Conservation (phyloP, 2,888 invertebrate genomes). For the Brachynemurus nebulosus region DNA sequence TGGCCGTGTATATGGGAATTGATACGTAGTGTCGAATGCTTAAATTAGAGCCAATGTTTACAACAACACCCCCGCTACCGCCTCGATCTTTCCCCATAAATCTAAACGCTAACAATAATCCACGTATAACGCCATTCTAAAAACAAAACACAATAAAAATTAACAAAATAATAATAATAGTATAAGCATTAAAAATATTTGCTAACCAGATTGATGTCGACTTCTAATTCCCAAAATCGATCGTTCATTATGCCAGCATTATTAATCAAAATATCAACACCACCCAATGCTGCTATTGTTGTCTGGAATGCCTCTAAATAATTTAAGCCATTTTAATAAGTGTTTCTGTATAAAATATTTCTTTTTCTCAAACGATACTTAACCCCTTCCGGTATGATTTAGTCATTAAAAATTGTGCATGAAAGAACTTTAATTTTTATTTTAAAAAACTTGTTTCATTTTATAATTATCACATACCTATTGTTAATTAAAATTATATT, state of each 20-base stretch:
- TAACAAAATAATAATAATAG: background rate
- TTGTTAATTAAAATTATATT: no score
- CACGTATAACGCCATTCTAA: slow-evolving; percentile 64
- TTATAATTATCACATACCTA: no score
- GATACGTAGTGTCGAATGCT: slow-evolving; percentile 54
- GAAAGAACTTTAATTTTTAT: background rate
- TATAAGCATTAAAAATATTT: background rate
- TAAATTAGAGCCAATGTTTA: slow-evolving; percentile 62
- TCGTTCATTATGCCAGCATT: slow-evolving; percentile 71
- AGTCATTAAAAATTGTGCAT: no score
- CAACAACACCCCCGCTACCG: slow-evolving; percentile 58
- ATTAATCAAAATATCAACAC: slow-evolving; percentile 63
- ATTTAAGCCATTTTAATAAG: no score
- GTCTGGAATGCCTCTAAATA: slow-evolving; percentile 64
- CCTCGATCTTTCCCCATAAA: slow-evolving; percentile 64
- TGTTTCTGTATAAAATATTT: no score
- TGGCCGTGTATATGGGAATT: slow-evolving; percentile 62
- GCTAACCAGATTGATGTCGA: slow-evolving; percentile 36
- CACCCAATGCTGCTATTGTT: slow-evolving; percentile 55
- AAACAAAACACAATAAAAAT: slow-evolving; percentile 21
- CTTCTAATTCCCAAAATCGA: slow-evolving; percentile 59
- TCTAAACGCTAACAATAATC: slow-evolving; percentile 56
- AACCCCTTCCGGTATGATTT: background rate
- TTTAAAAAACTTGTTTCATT: background rate
- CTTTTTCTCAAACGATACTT: no score